Evolutionary conservation across 2,113 vertebrate genomes (phyloP).

Genomic region (Blennius ocellaris): DNA sequence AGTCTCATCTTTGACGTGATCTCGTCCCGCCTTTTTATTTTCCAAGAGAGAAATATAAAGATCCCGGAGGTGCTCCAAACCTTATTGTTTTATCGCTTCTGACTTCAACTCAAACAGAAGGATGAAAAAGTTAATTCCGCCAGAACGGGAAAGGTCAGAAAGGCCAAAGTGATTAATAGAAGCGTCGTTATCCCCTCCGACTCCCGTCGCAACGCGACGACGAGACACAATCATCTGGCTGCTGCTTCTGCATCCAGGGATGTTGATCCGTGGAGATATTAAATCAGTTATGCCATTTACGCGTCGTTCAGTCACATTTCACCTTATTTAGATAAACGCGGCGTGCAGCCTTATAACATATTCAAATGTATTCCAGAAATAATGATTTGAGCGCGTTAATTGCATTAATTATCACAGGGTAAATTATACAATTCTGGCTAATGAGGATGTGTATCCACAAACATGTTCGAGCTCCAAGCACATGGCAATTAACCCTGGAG

Average conservation of each 20-base stretch:
- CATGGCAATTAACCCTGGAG: slow-evolving; percentile 51
- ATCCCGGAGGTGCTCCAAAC: no score
- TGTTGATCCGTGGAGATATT: no score
- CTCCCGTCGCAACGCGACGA: no score
- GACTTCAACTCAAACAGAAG: neutral
- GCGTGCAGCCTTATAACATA: slow-evolving; percentile 33
- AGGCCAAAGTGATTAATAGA: no score
- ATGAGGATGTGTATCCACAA: slow-evolving; percentile 50
- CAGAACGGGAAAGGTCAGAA: no score
- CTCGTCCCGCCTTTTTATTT: no score
- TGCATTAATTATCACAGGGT: slow-evolving; percentile 54
- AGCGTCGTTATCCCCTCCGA: no score
- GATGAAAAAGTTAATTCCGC: no score
- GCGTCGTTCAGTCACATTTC: slow-evolving; percentile 20
- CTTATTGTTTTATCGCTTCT: neutral
- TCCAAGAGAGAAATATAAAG: no score
- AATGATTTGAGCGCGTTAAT: slow-evolving; percentile 52
- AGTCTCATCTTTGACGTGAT: no score
- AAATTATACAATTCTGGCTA: slow-evolving; percentile 51
- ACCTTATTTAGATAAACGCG: slow-evolving; percentile 23
- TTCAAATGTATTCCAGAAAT: slow-evolving; percentile 60
- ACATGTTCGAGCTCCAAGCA: slow-evolving; percentile 45
- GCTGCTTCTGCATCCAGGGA: no score
- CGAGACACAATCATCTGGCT: no score
- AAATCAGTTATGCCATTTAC: neutral